Evolutionary conservation across 2,888 invertebrate species (phyloP).

Genomic region (Nomada fucata): DNA sequence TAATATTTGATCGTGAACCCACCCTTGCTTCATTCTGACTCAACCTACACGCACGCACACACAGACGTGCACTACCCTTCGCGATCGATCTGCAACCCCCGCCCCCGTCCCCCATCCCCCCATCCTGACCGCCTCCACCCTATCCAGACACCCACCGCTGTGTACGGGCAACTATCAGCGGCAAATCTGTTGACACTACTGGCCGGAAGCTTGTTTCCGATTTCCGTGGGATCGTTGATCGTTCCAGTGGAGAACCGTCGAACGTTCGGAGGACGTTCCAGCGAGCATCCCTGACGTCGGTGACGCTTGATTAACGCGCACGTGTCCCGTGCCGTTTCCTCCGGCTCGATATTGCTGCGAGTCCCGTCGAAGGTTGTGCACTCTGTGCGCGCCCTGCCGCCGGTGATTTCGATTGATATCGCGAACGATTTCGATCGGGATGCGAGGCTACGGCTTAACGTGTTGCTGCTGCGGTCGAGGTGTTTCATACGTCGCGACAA

Average conservation of each 20-base stretch:
- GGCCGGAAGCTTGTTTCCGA: constrained; percentile 73
- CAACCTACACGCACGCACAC: constrained; percentile 59
- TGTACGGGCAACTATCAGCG: constrained; percentile 70
- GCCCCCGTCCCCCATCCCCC: too few relatives aligned
- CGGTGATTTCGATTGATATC: constrained; percentile 14
- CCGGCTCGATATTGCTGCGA: constrained; percentile 25
- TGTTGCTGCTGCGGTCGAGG: too few relatives aligned
- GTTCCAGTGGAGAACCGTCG: constrained; percentile 52
- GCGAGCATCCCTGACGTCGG: constrained; percentile 38
- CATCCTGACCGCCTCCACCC: constrained; percentile 48
- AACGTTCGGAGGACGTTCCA: constrained; percentile 17
- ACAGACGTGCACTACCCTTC: constrained; percentile 26
- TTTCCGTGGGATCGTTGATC: constrained; percentile 69
- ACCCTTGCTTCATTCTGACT: constrained; percentile 78
- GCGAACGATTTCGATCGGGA: background rate
- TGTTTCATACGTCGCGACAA: background rate
- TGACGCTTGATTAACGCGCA: constrained; percentile 51
- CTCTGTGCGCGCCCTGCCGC: background rate
- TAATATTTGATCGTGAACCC: constrained; percentile 83
- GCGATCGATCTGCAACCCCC: constrained; percentile 69
- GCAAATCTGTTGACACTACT: constrained; percentile 81
- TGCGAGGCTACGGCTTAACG: background rate
- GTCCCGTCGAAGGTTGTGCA: constrained; percentile 21
- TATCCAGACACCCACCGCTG: constrained; percentile 29
- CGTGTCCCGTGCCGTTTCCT: constrained; percentile 41